Conservation (phyloP, 2,113 vertebrate species). For the Scophthalmus maximus region DNA sequence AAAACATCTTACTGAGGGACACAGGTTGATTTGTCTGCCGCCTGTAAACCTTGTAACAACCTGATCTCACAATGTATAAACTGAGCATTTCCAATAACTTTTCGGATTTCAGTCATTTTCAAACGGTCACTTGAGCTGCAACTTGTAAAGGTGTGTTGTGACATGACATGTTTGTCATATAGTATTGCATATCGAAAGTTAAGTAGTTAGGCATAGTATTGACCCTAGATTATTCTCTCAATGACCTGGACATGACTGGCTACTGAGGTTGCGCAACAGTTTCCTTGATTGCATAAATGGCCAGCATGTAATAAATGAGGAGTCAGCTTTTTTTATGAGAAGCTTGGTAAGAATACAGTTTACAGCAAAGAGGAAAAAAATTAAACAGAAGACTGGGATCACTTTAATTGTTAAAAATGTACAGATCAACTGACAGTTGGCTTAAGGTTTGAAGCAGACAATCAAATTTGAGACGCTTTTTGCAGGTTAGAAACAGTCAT, state of each 20-base stretch:
- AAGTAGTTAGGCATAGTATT: too few species aligned
- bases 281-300: too few species aligned
- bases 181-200: too few species aligned
- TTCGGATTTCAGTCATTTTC: background rate
- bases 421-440: conserved; percentile 47
- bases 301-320: too few species aligned
- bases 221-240: too few species aligned
- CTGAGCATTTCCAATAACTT: background rate
- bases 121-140: background rate
- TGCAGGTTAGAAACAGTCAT: conserved; percentile 41
- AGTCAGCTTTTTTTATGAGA: too few species aligned
- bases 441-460: conserved; percentile 35
- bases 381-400: conserved; percentile 20
- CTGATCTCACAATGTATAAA: background rate
- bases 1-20: background rate
- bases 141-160: background rate
- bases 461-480: conserved; percentile 25
- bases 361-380: background rate
- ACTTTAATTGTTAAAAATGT: conserved; percentile 69
- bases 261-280: too few species aligned
- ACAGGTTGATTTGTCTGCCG: background rate
- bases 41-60: background rate
- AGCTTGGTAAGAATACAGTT: background rate
- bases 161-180: too few species aligned
- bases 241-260: too few species aligned